Conservation (phyloP, 2,113 vertebrate species). For the Larimichthys crocea region DNA sequence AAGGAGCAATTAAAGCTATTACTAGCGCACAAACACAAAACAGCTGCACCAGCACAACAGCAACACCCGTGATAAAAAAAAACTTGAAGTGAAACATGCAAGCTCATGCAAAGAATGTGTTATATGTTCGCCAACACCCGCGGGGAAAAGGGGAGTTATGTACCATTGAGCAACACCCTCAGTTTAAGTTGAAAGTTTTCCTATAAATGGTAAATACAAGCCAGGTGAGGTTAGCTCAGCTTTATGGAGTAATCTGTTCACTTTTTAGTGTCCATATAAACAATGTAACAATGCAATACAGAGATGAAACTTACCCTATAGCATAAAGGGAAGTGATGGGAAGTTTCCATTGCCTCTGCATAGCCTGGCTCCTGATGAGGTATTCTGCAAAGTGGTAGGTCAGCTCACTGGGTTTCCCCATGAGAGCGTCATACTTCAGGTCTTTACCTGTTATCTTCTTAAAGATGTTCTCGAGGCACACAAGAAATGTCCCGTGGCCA, state of each 20-base stretch:
- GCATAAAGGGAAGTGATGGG: constrained; percentile 90
- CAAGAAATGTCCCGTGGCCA: constrained; percentile 91
- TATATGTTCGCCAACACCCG: neutral
- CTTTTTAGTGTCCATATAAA: neutral
- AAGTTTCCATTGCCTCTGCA: constrained; percentile 82
- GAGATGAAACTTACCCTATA: constrained; percentile 85
- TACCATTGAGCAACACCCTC: neutral
- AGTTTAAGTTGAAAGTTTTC: neutral
- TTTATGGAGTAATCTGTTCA: neutral
- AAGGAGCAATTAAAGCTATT: neutral
- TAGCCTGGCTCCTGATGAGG: constrained; percentile 87
- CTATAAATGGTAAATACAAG: neutral
- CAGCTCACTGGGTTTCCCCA: constrained; percentile 92
- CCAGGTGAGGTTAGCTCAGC: neutral
- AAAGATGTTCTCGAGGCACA: constrained; percentile 93
- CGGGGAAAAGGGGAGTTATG: neutral
- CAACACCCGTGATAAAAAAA: neutral
- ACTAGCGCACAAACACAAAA: neutral
- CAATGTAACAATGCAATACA: neutral
- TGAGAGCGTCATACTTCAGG: constrained; percentile 89
- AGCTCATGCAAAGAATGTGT: neutral
- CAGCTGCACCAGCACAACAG: neutral
- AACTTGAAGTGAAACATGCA: constrained; percentile 46
- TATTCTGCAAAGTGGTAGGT: constrained; percentile 93
- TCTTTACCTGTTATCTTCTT: constrained; percentile 94